phyloP scores from a whole-genome alignment of 1,140 invertebrate species.

The Elymnias hypermnestra region DNA sequence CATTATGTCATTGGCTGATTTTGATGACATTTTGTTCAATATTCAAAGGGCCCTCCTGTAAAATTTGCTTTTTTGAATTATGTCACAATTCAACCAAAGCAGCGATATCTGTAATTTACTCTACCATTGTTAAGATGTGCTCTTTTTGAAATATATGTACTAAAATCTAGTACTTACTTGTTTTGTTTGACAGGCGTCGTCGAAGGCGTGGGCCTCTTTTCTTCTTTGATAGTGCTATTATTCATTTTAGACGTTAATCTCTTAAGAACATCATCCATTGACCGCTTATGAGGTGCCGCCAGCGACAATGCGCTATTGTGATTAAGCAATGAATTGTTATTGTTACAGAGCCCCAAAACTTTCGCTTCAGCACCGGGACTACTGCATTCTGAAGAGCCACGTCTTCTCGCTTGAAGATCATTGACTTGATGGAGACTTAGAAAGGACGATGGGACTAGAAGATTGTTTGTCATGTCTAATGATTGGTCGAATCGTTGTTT shows the following conservation, averaged over 20 bases:
- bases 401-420: slow-evolving; percentile 64
- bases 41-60: too few species aligned
- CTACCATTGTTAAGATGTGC: too few species aligned
- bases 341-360: slow-evolving; percentile 71
- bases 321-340: slow-evolving; percentile 72
- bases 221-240: slow-evolving; percentile 80
- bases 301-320: slow-evolving; percentile 69
- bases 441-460: slow-evolving; percentile 71
- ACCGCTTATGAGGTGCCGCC: slow-evolving; percentile 76
- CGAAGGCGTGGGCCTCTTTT: slow-evolving; percentile 80
- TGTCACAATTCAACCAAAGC: too few species aligned
- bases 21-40: too few species aligned
- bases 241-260: slow-evolving; percentile 88
- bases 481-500: slow-evolving; percentile 68
- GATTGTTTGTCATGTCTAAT: slow-evolving; percentile 75
- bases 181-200: slow-evolving; percentile 79
- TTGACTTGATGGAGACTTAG: slow-evolving; percentile 75
- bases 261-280: slow-evolving; percentile 93
- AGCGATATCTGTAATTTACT: too few species aligned
- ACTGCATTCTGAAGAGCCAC: slow-evolving; percentile 82
- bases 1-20: too few species aligned
- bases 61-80: too few species aligned
- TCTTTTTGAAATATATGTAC: too few species aligned
- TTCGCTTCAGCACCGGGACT: slow-evolving; percentile 80
- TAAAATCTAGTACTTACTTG: slow-evolving; percentile 58